Evolutionary conservation across 2,888 invertebrate species (phyloP), one percentile per base, ranked within the genome.

Genomic region (Tribolium freemani): DNA sequence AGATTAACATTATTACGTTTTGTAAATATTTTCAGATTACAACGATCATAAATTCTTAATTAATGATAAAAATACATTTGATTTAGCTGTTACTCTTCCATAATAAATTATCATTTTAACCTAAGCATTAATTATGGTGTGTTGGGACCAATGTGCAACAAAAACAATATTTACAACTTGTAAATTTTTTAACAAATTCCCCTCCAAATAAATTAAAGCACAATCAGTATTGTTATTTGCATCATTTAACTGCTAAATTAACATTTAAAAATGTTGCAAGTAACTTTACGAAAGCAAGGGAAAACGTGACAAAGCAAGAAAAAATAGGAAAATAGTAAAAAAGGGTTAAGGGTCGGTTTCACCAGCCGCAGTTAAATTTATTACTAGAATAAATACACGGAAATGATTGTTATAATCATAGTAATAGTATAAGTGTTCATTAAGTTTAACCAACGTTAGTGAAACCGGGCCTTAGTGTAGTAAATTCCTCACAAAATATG

Each of bases 51-150:
- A 16, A 26, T 26, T 26, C 5, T 26, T 26, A 26, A 26, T 26
- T 3, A 26, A 26, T 5, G n/a, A n/a, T 26, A 3, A 26, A 21
- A 21, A n/a, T n/a, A 3, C 21, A 3, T 21, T 21, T 5, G 26
- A 26, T 26, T 26, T 26, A 26, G 5, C 5, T 26, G 26, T 5
- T 26, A 3, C 5, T 26, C 3, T 26, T 26, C 0, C 5, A 26
- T 3, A 3, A n/a, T n/a, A n/a, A n/a, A 26, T 26, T 26, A 26
- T 26, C 3, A 21, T 26, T 26, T 1, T 38, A 38, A 38, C n/a
- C 9, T 57, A 57, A 44, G 57, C 57, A 57, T 57, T 57, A 31
- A 57, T 57, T 57, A 57, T 57, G 57, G 57, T 3, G 13, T 21
- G 21, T 30, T 16, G 26, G 8, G 2, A 2, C 2, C 31, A 31